Conservation (phyloP, 2,113 vertebrate species). For the Macquaria australasica region DNA sequence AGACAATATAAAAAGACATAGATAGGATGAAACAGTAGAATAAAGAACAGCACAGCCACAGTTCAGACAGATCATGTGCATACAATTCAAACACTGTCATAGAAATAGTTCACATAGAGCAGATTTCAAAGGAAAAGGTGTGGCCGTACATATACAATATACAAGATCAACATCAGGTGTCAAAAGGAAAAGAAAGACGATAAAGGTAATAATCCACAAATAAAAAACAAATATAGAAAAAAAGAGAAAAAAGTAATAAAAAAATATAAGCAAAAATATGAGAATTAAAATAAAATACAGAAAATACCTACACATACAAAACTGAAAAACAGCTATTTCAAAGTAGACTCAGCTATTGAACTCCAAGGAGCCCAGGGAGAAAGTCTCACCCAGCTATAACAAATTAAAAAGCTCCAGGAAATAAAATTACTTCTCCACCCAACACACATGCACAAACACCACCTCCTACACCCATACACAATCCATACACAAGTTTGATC, state of each 20-base stretch:
- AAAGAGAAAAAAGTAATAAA: too few relatives aligned
- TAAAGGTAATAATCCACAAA: neutral
- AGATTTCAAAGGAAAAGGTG: neutral
- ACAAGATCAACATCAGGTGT: neutral
- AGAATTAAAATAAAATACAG: neutral
- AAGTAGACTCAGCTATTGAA: neutral
- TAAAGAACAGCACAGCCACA: neutral
- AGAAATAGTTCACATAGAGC: neutral
- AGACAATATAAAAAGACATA: neutral
- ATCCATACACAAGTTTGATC: slow-evolving; percentile 19
- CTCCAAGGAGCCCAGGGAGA: neutral
- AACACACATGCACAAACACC: neutral
- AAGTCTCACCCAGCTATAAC: slow-evolving; percentile 2
- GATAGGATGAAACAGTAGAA: neutral
- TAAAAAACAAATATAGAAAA: neutral
- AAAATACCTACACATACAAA: neutral
- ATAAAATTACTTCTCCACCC: slow-evolving; percentile 18
- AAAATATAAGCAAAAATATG: neutral
- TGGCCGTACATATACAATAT: neutral
- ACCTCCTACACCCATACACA: neutral
- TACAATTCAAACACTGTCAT: neutral
- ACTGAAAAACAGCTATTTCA: neutral
- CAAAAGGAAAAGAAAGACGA: neutral
- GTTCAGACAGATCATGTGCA: neutral
- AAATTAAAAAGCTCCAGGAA: slow-evolving; percentile 23